A percentile compares a stretch with the other conserved stretches of the same genome.
Conservation (phyloP, 2,113 vertebrate genomes). For the Sceloporus tristichus region DNA sequence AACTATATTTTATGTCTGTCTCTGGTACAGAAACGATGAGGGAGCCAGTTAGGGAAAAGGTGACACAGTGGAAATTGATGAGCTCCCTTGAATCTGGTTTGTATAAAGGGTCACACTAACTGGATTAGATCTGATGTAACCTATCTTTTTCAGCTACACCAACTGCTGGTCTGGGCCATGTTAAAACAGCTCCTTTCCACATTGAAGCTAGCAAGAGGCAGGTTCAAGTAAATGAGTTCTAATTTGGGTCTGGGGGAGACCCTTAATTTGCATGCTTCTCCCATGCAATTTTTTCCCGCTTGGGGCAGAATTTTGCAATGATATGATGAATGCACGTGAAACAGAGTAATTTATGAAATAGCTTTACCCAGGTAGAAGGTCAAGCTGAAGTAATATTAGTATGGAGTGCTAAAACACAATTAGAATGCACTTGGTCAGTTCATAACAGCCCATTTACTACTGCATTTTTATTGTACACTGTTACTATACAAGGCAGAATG, state of each 20-base stretch:
- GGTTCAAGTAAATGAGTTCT: not conserved
- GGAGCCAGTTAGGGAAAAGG: not conserved
- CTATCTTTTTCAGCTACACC: not conserved
- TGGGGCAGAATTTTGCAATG: not conserved
- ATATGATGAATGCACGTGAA: constrained; percentile 25
- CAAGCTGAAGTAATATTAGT: constrained; percentile 47
- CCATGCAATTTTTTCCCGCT: constrained; percentile 42
- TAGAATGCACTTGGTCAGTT: constrained; percentile 59
- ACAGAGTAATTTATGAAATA: not conserved
- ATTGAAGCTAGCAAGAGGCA: not conserved
- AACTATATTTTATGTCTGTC: too few species aligned
- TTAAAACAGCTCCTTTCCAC: not conserved
- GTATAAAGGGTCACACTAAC: not conserved
- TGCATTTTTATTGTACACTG: constrained; percentile 55
- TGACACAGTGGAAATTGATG: not conserved
- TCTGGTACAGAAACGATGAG: not conserved
- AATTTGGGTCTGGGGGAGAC: too few species aligned
- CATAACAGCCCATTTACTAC: constrained; percentile 65
- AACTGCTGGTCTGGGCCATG: not conserved
- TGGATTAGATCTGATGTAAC: not conserved
- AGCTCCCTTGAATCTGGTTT: not conserved
- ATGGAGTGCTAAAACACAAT: constrained; percentile 48
- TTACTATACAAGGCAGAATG: constrained; percentile 52
- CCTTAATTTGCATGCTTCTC: not conserved
- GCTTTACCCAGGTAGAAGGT: constrained; percentile 22